Conservation (phyloP, 2,888 invertebrate genomes). For the Sphaerophoria rueppellii region DNA sequence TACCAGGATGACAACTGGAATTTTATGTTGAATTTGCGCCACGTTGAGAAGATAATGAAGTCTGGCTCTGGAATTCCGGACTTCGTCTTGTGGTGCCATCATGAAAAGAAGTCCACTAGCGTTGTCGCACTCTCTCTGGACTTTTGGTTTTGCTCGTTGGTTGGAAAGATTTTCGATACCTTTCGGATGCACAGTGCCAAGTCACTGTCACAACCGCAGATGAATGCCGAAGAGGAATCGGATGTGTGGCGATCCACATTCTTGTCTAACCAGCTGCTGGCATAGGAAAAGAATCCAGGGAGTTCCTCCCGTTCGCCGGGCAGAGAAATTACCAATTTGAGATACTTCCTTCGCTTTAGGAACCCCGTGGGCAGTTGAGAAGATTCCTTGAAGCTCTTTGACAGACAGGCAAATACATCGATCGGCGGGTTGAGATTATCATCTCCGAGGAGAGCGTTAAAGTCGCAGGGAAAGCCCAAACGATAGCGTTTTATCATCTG, state of each 20-base stretch:
- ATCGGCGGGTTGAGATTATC: constrained; percentile 68
- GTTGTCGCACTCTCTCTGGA: constrained; percentile 76
- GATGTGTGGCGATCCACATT: constrained; percentile 27
- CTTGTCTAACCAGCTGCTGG: constrained; percentile 77
- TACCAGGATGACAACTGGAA: constrained; percentile 78
- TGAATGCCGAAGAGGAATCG: constrained; percentile 69
- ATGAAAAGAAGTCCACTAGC: constrained; percentile 79
- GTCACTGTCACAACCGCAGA: constrained; percentile 76
- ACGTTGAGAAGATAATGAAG: constrained; percentile 77
- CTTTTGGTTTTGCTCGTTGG: constrained; percentile 77
- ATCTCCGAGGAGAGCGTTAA: constrained; percentile 74
- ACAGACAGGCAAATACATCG: constrained; percentile 77
- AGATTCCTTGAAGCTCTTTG: constrained; percentile 62
- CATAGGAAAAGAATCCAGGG: constrained; percentile 77
- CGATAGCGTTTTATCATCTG: constrained; percentile 83
- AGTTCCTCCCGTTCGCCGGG: constrained; percentile 77
- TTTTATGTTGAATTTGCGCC: constrained; percentile 74
- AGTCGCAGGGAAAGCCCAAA: constrained; percentile 80
- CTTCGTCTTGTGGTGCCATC: constrained; percentile 73
- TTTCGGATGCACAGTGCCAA: constrained; percentile 80
- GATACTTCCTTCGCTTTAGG: constrained; percentile 76
- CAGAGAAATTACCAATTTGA: constrained; percentile 78
- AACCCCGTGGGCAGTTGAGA: constrained; percentile 69
- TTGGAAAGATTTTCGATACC: constrained; percentile 76
- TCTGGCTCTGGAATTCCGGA: constrained; percentile 75